Base-by-base conservation (phyloP, 2,797 vertebrate genomes). In the Falco columbarius region DNA sequence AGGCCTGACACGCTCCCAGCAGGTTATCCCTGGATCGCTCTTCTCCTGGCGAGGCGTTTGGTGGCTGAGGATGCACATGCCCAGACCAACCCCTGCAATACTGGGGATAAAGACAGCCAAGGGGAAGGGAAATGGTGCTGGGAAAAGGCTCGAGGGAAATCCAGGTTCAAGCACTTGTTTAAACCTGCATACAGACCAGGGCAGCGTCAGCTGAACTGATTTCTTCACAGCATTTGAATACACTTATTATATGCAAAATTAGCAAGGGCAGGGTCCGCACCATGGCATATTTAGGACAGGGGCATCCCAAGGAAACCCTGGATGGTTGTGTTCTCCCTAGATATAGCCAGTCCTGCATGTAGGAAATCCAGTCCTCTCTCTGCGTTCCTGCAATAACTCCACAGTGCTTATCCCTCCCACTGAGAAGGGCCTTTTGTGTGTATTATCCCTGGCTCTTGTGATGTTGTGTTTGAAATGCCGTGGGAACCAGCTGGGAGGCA, bases 131-230 rank as follows among this genome's bases (percentile, higher is more conserved):
- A 32, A 52, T 1, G 4, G 58, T 20, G 26, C 4, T 30, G 44
- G 32, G 46, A 66, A 38, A 88, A 66, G 38, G 23, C 27, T 52
- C 36, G 68, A 29, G 68, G 10, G 10, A 59, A 52, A 52, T 24
- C 38, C 32, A 20, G 7, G 23, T 46, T 51, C 1, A 1, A 66
- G 52, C 0, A 0, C 76, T 58, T 22, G 5, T 72, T 62, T 55
- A 47, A 71, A 55, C 24, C 34, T 30, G 21, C 6, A 5, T 17
- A 34, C 14, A 15, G 36, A 23, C 27, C 23, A 26, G 6, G 44
- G 8, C 44, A 44, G 44, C 8, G 1, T 32, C 30, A 51, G 44
- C 67, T 42, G 26, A 63, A 27, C 18, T 1, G 18, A 44, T 44
- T 80, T 80, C 52, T 44, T 44, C 67, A 7, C 36, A 51, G 67